These are phyloP conservation scores for Pangasius mekongensis DNA, from an alignment of 2,797 vertebrate genomes.

Conservation along the genomic window DNA sequence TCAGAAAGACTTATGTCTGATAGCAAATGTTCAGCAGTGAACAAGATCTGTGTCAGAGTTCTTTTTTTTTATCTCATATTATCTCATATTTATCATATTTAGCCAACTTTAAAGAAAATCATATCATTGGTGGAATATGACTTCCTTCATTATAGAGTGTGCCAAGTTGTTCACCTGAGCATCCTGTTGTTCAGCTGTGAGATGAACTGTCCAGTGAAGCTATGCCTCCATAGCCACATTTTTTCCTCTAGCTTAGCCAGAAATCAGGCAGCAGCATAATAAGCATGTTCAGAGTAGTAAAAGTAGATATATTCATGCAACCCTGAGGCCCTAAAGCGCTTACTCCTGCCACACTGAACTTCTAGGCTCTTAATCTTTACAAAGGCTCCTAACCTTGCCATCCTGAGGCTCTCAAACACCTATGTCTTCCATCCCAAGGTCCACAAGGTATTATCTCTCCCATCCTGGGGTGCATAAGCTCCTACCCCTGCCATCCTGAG, in stretches of 20 bases:
- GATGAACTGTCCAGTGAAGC: slow-evolving; percentile 8
- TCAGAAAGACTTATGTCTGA: slow-evolving; percentile 1
- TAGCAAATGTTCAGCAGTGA: not conserved
- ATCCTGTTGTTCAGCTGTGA: slow-evolving; percentile 13
- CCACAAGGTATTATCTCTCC: no score
- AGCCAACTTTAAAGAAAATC: not conserved
- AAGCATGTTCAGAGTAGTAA: not conserved
- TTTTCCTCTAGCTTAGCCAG: slow-evolving; percentile 5
- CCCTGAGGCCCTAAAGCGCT: not conserved
- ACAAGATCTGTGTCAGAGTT: not conserved
- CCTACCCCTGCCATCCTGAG: no score
- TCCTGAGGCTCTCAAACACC: not conserved
- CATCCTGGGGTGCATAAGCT: not conserved
- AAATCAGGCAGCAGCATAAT: slow-evolving; percentile 28
- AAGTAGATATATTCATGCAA: slow-evolving; percentile 1
- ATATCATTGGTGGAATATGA: not conserved
- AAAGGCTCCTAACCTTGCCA: not conserved
- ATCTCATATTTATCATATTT: not conserved
- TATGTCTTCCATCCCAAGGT: not conserved
- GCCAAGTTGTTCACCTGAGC: not conserved
- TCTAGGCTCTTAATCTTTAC: not conserved
- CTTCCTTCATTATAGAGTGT: not conserved
- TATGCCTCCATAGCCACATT: not conserved
- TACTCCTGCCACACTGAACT: not conserved
- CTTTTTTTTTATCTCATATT: not conserved